phyloP scores from a whole-genome alignment of 2,797 vertebrate genomes.

The Leuciscus waleckii region DNA sequence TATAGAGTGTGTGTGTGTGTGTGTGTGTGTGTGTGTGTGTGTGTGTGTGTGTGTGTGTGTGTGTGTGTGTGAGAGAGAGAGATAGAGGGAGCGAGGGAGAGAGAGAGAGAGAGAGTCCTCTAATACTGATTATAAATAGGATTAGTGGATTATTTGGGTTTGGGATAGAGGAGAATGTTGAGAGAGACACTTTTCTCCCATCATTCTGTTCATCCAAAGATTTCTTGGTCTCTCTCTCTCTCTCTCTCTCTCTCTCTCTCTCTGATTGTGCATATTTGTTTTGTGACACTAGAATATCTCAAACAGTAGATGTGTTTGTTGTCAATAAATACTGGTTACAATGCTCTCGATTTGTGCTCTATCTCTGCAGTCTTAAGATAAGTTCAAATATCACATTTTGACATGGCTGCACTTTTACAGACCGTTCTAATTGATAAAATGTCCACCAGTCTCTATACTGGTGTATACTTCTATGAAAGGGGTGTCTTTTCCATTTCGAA shows the following conservation, averaged over 20 bases:
- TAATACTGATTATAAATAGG: constrained; percentile 58
- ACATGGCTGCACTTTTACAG: constrained; percentile 21
- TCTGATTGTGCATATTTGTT: neutral
- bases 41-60: constrained; percentile 23
- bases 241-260: neutral
- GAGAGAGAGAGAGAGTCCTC: constrained; percentile 47
- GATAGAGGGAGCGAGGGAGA: too few relatives aligned
- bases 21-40: constrained; percentile 27
- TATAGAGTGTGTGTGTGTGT: neutral
- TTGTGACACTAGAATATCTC: constrained; percentile 19
- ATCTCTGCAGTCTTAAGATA: constrained; percentile 46
- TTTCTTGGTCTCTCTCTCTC: neutral
- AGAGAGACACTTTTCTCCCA: constrained; percentile 25
- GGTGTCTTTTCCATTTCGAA: neutral
- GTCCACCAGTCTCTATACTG: constrained; percentile 18
- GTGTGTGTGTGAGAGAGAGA: neutral
- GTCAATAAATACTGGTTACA: constrained; percentile 47
- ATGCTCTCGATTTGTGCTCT: constrained; percentile 20
- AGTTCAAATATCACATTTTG: constrained; percentile 44
- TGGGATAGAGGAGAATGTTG: constrained; percentile 38
- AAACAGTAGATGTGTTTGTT: constrained; percentile 51
- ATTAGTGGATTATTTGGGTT: constrained; percentile 51
- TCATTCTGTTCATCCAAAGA: constrained; percentile 11
- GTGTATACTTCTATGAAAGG: neutral
- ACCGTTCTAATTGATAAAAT: neutral